Percentiles rank a stretch among this genome's conserved stretches.
phyloP scores from a whole-genome alignment of 2,113 vertebrate species.

The Struthio camelus region DNA sequence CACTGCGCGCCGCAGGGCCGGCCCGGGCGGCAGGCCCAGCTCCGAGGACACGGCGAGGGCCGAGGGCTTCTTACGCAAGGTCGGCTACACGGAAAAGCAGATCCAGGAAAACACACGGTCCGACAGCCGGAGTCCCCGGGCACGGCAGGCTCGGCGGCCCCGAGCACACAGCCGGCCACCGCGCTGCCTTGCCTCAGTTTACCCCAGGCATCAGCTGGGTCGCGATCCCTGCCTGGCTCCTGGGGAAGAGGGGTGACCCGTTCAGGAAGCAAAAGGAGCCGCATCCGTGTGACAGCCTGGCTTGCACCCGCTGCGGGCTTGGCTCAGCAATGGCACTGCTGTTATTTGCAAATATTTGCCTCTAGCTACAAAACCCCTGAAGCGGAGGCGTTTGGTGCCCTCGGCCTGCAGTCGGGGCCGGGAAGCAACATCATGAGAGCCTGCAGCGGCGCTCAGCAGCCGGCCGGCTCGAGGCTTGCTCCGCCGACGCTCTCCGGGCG shows the following conservation, averaged over 20 bases:
- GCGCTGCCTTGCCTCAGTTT: background rate
- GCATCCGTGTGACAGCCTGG: background rate
- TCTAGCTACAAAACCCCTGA: background rate
- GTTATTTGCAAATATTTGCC: conserved; percentile 15
- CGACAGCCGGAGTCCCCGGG: accelerated
- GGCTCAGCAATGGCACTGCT: conserved; percentile 7
- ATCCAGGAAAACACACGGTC: background rate
- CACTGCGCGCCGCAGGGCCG: accelerated
- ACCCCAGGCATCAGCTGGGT: background rate
- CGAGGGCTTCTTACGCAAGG: conserved; percentile 35
- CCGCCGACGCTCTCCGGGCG: accelerated
- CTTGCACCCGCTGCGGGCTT: accelerated
- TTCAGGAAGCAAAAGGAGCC: too few species aligned
- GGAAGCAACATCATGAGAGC: background rate
- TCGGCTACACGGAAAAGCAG: background rate
- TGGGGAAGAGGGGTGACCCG: too few species aligned
- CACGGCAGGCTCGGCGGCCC: background rate
- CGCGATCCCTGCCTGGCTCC: too few species aligned
- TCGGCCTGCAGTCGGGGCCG: background rate
- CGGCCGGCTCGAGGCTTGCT: background rate
- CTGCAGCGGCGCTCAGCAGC: background rate
- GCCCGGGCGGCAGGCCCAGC: background rate
- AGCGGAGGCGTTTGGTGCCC: background rate
- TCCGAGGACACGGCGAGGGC: too few species aligned
- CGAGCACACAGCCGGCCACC: background rate